Base-by-base conservation (phyloP, 2,113 vertebrate species). In the Melanocharis versteri region DNA sequence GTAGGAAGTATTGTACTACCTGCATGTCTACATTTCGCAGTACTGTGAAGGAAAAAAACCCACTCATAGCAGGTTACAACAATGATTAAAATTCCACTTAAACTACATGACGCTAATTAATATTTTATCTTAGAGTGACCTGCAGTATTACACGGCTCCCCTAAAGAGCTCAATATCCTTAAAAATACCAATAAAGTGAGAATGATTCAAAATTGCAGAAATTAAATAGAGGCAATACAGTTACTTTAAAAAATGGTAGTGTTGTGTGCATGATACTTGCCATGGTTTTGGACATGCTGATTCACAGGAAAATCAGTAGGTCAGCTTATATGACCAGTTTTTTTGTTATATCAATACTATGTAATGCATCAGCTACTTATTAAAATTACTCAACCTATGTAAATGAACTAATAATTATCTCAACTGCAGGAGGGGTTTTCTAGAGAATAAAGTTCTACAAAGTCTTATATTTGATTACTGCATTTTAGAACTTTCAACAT, bases 361-460 rank as follows among this genome's bases (percentile, higher is more conserved):
- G 37, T n/a, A 91, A 77, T 66, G 24, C n/a, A 82, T 82, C 60
- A 88, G 78, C 54, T 69, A 86, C 37, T 33, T 65, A 57, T 91
- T 89, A 87, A 83, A 93, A 78, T 69, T n/a, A 89, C 51, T 93
- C 89, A 94, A 76, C 61, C 37, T 91, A 70, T 86, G 60, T 69
- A 96, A 96, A 91, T 93, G 47, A 7, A 48, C 19, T 3, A 11
- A 47, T 35, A 71, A 66, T 89, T 78, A 75, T 54, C 81, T 80
- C 33, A 93, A 7, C 15, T 68, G 11, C 35, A 81, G 33, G 24
- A 69, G 15, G 5, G 2, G 3, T 4, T 79, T 89, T 76, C 45
- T 44, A 56, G 47, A 89, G 33, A 89, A 75, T 39, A 71, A 89
- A 70, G 78, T 69, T 77, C 66, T 64, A 54, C 60, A 76, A 91